Conservation (phyloP, 1,140 invertebrate species). For the Ceratina calcarata region DNA sequence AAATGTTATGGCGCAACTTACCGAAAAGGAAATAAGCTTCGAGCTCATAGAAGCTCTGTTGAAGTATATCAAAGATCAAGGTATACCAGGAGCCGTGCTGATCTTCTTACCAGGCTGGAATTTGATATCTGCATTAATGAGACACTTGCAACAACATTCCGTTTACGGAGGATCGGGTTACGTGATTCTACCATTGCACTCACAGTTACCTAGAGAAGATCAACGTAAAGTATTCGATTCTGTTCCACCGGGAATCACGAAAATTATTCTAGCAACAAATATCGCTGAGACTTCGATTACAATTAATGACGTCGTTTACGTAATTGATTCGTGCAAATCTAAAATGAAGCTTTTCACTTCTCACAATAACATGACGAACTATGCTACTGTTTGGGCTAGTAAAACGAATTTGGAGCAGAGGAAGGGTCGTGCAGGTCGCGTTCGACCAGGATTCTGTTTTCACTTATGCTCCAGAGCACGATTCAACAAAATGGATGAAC, state of each 20-base stretch:
- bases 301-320: conserved; percentile 97
- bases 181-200: conserved; percentile 92
- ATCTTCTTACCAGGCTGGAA: conserved; percentile 98
- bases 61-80: conserved; percentile 86
- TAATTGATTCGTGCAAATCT: conserved; percentile 96
- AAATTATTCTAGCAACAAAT: conserved; percentile 94
- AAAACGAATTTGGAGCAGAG: conserved; percentile 95
- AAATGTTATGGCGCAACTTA: conserved; percentile 87
- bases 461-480: conserved; percentile 91
- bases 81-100: conserved; percentile 91
- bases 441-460: conserved; percentile 93
- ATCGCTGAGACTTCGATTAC: conserved; percentile 97
- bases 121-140: conserved; percentile 95
- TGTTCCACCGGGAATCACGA: conserved; percentile 86
- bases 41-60: conserved; percentile 93
- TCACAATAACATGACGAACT: conserved; percentile 97
- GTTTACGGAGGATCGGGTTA: conserved; percentile 87
- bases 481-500: conserved; percentile 90
- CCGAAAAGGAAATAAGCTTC: conserved; percentile 95
- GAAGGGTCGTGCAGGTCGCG: conserved; percentile 94
- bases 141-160: conserved; percentile 89
- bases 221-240: conserved; percentile 93
- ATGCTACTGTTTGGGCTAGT: conserved; percentile 96
- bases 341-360: conserved; percentile 98
- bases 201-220: conserved; percentile 94